These are phyloP conservation scores for Noctilio leporinus DNA, from an alignment of 2,113 vertebrate species.

Conservation along the genomic window DNA sequence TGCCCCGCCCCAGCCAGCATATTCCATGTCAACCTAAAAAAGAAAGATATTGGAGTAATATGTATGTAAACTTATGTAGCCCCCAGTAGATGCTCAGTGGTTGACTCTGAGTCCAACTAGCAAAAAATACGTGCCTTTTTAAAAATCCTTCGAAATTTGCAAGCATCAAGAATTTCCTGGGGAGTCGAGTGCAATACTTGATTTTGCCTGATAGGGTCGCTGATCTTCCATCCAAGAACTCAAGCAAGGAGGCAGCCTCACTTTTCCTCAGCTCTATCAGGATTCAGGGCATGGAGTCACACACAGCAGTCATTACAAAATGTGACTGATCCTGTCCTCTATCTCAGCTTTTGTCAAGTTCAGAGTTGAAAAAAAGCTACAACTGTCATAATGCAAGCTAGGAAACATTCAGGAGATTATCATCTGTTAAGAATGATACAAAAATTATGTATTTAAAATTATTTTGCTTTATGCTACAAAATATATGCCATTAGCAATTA, in stretches of 20 bases:
- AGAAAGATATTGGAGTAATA: background rate
- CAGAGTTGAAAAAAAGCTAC: background rate
- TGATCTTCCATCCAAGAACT: background rate
- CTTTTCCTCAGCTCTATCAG: background rate
- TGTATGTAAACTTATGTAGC: background rate
- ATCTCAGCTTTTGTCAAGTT: background rate
- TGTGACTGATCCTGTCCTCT: background rate
- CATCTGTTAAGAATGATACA: background rate
- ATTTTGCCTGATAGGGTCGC: slow-evolving; percentile 26
- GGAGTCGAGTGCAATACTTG: background rate
- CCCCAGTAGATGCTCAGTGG: background rate
- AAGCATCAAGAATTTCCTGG: background rate
- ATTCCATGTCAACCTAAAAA: background rate
- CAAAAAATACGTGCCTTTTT: background rate
- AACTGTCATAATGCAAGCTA: slow-evolving; percentile 2
- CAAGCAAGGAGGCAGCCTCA: accelerated
- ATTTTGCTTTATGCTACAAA: slow-evolving; percentile 29
- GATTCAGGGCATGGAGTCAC: background rate
- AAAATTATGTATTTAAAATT: background rate
- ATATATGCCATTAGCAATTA: background rate
- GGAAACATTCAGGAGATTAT: background rate
- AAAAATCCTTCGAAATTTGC: background rate
- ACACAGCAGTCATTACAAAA: background rate
- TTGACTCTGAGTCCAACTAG: slow-evolving; percentile 7
- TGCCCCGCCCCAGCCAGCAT: background rate